Percentiles rank a stretch among this genome's conserved stretches.
Evolutionary conservation across 2,113 vertebrate genomes (phyloP).

Genomic region (Cercopithecus mona): DNA sequence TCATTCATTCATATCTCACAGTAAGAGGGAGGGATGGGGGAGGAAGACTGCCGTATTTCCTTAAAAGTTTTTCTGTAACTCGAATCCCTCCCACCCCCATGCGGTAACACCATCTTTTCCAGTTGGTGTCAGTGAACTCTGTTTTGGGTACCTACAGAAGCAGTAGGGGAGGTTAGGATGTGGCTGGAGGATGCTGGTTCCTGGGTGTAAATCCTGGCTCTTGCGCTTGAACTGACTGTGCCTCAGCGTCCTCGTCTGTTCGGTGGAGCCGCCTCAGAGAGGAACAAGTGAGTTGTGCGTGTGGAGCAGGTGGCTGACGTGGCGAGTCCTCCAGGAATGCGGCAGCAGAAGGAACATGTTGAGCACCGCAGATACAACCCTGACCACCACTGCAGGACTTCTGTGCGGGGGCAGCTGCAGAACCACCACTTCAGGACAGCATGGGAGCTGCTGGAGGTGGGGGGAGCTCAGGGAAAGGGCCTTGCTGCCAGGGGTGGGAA

Average conservation of each 20-base stretch:
- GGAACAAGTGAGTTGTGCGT: too few species aligned
- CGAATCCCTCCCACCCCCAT: accelerated
- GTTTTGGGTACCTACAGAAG: background rate
- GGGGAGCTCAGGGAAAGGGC: background rate
- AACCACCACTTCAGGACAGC: accelerated
- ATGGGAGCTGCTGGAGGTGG: background rate
- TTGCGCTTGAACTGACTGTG: background rate
- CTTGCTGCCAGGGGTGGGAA: background rate
- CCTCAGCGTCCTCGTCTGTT: background rate
- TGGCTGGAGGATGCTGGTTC: too few species aligned
- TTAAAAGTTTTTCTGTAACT: background rate
- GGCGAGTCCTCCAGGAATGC: background rate
- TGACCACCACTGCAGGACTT: background rate
- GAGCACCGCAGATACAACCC: accelerated
- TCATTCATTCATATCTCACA: background rate
- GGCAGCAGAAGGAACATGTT: accelerated
- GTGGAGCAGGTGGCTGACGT: accelerated
- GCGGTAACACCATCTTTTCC: background rate
- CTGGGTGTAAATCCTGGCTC: background rate
- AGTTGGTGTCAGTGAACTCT: background rate
- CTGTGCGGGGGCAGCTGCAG: too few species aligned
- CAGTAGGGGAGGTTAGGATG: background rate
- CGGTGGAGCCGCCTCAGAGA: background rate
- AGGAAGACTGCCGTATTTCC: background rate
- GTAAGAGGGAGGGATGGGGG: background rate